Base-by-base conservation (phyloP, 2,113 vertebrate species). In the Phycodurus eques region DNA sequence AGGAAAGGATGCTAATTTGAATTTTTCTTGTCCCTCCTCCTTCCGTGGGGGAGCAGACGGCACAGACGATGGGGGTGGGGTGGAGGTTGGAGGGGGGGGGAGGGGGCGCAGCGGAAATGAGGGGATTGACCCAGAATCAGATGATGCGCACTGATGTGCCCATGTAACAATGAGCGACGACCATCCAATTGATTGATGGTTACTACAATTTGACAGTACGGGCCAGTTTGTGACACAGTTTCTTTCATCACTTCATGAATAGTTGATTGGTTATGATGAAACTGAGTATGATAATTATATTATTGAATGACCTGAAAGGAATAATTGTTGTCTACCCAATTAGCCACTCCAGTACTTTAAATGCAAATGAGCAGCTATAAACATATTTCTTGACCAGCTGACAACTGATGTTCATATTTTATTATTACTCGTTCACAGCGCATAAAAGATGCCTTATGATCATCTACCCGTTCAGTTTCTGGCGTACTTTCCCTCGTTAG, bases 91-190 rank as follows among this genome's bases (percentile, higher is more conserved):
- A 49, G 35, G 17, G 33, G 74, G n/a, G 43, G 69, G 14, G 46
- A 49, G 35, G 17, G 33, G 74, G n/a, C 43, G 69, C 60, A 67
- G 78, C 66, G 75, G 70, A 68, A 79, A 76, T 65, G 70, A 49
- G 73, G 72, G 72, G 86, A 85, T 81, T 90, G 88, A 91, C 88
- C 88, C 83, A 91, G 88, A 90, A 91, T 90, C 78, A 44, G 54
- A 63, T 83, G 82, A 83, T 86, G 86, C 80, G 20, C 51, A 86
- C 62, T 77, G 86, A 88, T 83, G 69, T 87, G 85, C 43, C 80
- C 67, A 53, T 69, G 67, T 73, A 78, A 85, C 81, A 80, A 62
- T 78, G 73, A 76, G 72, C 54, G 68, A 79, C 72, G 82, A 67
- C 78, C 56, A 54, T 79, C 64, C 79, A 68, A 69, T 4, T 71